Base-by-base conservation (phyloP, 2,797 vertebrate species). In the Ibycter americanus region DNA sequence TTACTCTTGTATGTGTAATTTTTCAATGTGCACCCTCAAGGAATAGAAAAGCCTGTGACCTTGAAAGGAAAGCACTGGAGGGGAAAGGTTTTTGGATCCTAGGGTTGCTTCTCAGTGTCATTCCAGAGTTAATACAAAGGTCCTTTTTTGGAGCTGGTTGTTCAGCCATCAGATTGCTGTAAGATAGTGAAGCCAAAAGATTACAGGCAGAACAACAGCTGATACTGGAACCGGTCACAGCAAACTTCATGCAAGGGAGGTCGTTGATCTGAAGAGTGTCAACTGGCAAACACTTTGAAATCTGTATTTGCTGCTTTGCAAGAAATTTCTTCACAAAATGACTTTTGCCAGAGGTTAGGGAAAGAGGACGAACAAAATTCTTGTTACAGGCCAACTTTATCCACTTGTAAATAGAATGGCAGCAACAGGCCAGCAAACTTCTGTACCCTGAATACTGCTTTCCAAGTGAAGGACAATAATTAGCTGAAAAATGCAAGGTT, bases 401-500 rank as follows among this genome's bases (percentile, higher is more conserved):
- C 49, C 63, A 51, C 20, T 72, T 72, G 32, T 52, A 82, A 77
- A 70, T 21, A 84, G 70, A 83, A 90, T 8, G 18, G 46, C 38
- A 95, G 42, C 62, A 96, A 77, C 5, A 38, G 42, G 31, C 12
- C 40, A 59, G 36, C 5, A 91, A 84, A 67, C 15, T 74, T 91
- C 58, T 59, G 15, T 51, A 55, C 23, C 25, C 40, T 83, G 68
- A 74, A 31, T 38, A 40, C 36, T 65, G 36, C n/a, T 98, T 97
- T 96, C 87, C 79, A 96, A 97, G 91, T 94, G 93, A 98, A 90
- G 79, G 90, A 93, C 94, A 96, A 44, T 92, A 96, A 96, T 93
- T 94, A 84, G n/a, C 36, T 79, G 92, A 86, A 93, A 97, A 98
- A 97, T 86, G 89, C 91, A 97, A 96, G 89, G 92, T 90, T 96